Evolutionary conservation across 1,140 invertebrate genomes (phyloP), one percentile per base, ranked within the genome.

Genomic region (Caerostris darwini): DNA sequence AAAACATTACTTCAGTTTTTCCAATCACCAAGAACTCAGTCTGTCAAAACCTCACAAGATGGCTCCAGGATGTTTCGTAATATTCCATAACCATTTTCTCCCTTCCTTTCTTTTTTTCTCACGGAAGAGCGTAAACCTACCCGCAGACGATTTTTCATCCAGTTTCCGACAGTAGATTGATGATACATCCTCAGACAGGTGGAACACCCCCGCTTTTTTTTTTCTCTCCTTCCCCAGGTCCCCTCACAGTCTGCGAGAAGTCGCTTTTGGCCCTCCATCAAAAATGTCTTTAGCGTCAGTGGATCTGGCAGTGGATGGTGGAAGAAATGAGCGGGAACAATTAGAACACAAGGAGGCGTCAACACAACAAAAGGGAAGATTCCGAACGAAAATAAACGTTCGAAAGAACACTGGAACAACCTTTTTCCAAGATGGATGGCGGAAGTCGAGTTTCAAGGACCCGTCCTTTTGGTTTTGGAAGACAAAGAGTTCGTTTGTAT

Each of bases 151-250:
- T 91, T 81, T 91, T 77, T 91, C 90, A 91, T 58, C 17, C 56
- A 82, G 90, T 82, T 91, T 91, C 90, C 90, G 90, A 91, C 90
- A 91, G 56, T 56, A 81, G 90, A 91, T 91, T 81, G 90, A 91
- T 91, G 90, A 82, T 82, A 59, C 56, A 53, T 54, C 69, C 54
- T 17, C 71, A 61, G 90, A 82, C 90, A 91, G 90, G 90, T 91
- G 90, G 90, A 81, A 91, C 90, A 90, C 88, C 90, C 90, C 90
- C 90, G 71, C 90, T 34, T n/a, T 10, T 54, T 53, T 12, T 14
- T n/a, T 14, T 14, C 64, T 67, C 17, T 14, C 34, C 64, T 67
- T 34, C 7, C 7, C 17, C 12, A 4, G n/a, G 2, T 17, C 83
- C 83, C 83, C 83, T 85, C 54, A 17, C 71, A 19, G 83, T 85